These are phyloP conservation scores for Noctuana brunneofusca DNA, from an alignment of 2,888 invertebrate genomes.

Conservation along the genomic window DNA sequence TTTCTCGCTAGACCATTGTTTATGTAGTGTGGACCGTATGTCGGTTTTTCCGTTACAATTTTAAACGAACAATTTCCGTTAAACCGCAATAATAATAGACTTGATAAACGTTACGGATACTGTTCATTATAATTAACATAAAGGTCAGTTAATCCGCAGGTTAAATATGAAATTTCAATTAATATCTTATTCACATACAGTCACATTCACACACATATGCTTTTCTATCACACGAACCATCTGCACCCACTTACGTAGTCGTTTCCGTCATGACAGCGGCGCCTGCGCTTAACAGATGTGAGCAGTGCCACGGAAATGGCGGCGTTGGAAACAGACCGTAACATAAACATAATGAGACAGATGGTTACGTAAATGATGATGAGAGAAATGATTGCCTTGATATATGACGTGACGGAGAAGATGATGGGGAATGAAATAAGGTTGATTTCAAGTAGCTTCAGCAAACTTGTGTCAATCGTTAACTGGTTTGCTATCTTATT, in stretches of 20 bases:
- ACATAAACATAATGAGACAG: background rate
- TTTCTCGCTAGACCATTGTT: too few species aligned
- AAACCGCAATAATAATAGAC: background rate
- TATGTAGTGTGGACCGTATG: background rate
- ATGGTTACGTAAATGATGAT: background rate
- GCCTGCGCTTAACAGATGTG: background rate
- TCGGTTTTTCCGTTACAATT: constrained; percentile 5
- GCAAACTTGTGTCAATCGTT: too few species aligned
- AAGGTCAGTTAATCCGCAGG: background rate
- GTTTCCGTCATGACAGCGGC: background rate
- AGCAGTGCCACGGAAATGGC: background rate
- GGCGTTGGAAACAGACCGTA: background rate
- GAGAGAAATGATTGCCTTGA: background rate
- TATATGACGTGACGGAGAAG: background rate
- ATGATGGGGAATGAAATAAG: background rate
- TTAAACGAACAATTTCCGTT: constrained; percentile 7
- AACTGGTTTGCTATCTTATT: too few species aligned
- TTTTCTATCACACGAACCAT: background rate
- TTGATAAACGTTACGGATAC: background rate
- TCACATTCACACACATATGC: background rate
- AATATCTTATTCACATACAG: background rate
- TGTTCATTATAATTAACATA: background rate
- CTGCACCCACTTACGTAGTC: background rate
- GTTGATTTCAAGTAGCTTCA: background rate
- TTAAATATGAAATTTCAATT: background rate